Evolutionary conservation across 2,888 invertebrate species (phyloP), one percentile per base, ranked within the genome.

Genomic region (Eupithecia inturbata): DNA sequence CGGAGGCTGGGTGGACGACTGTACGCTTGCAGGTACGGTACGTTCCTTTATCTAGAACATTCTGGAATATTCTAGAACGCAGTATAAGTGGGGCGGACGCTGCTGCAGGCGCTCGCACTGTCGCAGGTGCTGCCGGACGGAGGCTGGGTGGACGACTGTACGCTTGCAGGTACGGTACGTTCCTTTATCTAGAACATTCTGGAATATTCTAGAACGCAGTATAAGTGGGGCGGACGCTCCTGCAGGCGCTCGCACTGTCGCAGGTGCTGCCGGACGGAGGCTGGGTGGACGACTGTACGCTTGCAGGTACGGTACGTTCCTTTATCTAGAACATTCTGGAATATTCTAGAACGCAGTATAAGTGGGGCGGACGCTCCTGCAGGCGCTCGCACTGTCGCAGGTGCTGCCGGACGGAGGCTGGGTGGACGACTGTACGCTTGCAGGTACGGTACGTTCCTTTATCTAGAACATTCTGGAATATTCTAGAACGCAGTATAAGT

Each of bases 81-180:
- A n/a, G n/a, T n/a, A n/a, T n/a, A n/a, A n/a, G n/a, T 89, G 63
- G 80, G 89, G 74, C 83, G 85, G 69, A 86, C 85, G 84, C n/a
- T 91, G 9, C 76, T 92, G 26, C 82, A 85, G 3, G 78, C 85
- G 0, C 73, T 92, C 57, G 87, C 87, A 10, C 81, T 93, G 2
- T 78, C 85, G 0, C 73, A 92, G 60, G 87, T 87, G 10, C 80
- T 93, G 0, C 53, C 83, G 0, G 88, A 90, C 0, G 82, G 82
- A 0, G 92, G 86, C 3, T 93, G 93, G 93, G 92, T 92, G 0
- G 76, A 75, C 0, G 82, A 88, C 31, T 87, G 88, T 75, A 74
- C 80, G 5, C 70, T 91, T 22, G 81, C 82, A 82, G 91, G 92
- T 92, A 19, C 7, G 19, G n/a, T n/a, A n/a, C n/a, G n/a, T 19